A percentile compares a stretch with the other conserved stretches of the same genome.
phyloP scores from a whole-genome alignment of 2,797 vertebrate species.

The Tarsius wallacei region DNA sequence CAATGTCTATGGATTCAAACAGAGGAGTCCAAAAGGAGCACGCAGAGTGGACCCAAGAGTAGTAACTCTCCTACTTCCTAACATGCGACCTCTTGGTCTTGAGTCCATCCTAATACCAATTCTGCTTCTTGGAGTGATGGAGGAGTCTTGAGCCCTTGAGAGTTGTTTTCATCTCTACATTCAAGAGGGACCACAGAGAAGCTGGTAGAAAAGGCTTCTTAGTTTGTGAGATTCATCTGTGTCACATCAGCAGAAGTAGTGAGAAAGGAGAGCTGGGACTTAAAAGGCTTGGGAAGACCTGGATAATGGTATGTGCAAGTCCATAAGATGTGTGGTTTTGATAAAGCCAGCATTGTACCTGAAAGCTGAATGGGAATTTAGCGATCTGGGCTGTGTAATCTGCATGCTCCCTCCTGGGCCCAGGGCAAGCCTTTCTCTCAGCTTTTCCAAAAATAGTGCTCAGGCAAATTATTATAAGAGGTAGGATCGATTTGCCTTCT shows the following conservation, averaged over 20 bases:
- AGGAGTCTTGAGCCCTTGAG: background rate
- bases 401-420: background rate
- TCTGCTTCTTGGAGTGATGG: background rate
- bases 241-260: background rate
- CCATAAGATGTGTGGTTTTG: background rate
- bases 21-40: background rate
- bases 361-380: background rate
- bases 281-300: background rate
- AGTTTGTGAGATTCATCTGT: constrained; percentile 38
- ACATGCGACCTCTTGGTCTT: background rate
- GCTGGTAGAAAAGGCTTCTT: background rate
- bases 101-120: background rate
- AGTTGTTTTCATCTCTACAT: background rate
- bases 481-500: background rate
- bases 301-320: background rate
- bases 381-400: background rate
- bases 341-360: background rate
- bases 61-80: background rate
- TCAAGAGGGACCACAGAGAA: background rate
- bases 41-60: background rate
- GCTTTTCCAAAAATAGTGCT: background rate
- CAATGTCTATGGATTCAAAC: background rate
- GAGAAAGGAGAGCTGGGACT: background rate
- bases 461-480: background rate
- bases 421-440: background rate